Conservation (phyloP, 2,888 invertebrate species). For the Zaprionus lineosus region DNA sequence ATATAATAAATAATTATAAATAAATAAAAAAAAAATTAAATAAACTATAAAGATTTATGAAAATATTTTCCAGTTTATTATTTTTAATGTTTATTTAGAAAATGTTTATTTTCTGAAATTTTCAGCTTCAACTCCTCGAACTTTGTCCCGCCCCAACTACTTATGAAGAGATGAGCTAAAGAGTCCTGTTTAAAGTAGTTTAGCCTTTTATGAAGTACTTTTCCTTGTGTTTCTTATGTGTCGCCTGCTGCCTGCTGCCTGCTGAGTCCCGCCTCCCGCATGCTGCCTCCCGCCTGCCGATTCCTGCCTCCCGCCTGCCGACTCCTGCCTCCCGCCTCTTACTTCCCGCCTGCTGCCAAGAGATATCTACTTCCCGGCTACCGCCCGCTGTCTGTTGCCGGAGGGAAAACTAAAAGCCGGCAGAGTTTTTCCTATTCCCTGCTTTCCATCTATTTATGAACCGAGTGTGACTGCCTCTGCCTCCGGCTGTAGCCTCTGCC, state of each 20-base stretch:
- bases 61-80: constrained; percentile 8
- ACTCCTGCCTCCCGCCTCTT: no score
- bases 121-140: no score
- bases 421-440: constrained; percentile 26
- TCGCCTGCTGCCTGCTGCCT: constrained; percentile 24
- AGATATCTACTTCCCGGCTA: no score
- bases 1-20: no score
- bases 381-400: constrained; percentile 37
- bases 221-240: constrained; percentile 22
- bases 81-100: no score
- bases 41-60: no score
- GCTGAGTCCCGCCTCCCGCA: constrained; percentile 20
- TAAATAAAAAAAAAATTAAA: no score
- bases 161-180: constrained; percentile 50
- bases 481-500: no score
- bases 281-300: constrained; percentile 64
- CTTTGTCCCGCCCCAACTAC: constrained; percentile 35
- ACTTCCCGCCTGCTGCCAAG: constrained; percentile 50
- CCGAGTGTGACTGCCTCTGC: constrained; percentile 5
- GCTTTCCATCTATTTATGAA: constrained; percentile 37
- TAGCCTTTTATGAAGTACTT: no score
- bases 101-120: no score
- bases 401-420: constrained; percentile 50
- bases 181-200: constrained; percentile 40
- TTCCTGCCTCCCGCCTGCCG: no score